phyloP scores from a whole-genome alignment of 2,113 vertebrate species.

The Mola mola region DNA sequence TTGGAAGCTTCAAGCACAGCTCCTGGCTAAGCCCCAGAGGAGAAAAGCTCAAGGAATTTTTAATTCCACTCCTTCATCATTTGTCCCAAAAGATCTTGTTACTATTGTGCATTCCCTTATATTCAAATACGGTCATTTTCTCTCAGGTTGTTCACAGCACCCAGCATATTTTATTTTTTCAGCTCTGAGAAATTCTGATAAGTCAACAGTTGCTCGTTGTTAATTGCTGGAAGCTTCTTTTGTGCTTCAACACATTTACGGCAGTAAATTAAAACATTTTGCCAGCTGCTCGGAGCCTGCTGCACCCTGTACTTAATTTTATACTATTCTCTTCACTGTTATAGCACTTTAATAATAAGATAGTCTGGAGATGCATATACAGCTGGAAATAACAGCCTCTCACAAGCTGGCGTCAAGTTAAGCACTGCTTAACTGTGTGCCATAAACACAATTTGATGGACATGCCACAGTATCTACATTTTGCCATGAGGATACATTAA shows the following conservation, averaged over 20 bases:
- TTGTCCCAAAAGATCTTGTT: conserved; percentile 39
- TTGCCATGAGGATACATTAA: conserved; percentile 12
- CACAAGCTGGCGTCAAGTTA: not conserved
- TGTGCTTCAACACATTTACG: conserved; percentile 55
- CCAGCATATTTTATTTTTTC: conserved; percentile 61
- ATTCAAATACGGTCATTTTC: conserved; percentile 62
- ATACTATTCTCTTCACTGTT: not conserved
- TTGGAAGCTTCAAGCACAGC: not conserved
- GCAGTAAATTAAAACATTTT: conserved; percentile 37
- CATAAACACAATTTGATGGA: not conserved
- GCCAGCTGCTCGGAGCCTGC: conserved; percentile 39
- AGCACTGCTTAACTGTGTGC: too few species aligned
- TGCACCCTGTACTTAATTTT: conserved; percentile 32
- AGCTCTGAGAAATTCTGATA: conserved; percentile 60
- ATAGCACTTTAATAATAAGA: conserved; percentile 7
- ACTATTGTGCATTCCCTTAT: conserved; percentile 24
- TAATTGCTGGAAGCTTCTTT: conserved; percentile 47
- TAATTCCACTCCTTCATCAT: conserved; percentile 35
- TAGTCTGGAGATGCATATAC: not conserved
- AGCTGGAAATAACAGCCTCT: not conserved
- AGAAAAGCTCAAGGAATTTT: conserved; percentile 9
- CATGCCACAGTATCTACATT: not conserved
- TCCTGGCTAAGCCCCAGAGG: not conserved
- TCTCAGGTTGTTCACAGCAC: conserved; percentile 51
- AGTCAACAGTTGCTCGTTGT: conserved; percentile 69